phyloP scores from a whole-genome alignment of 2,888 invertebrate species.

The Xestia ashworthii region DNA sequence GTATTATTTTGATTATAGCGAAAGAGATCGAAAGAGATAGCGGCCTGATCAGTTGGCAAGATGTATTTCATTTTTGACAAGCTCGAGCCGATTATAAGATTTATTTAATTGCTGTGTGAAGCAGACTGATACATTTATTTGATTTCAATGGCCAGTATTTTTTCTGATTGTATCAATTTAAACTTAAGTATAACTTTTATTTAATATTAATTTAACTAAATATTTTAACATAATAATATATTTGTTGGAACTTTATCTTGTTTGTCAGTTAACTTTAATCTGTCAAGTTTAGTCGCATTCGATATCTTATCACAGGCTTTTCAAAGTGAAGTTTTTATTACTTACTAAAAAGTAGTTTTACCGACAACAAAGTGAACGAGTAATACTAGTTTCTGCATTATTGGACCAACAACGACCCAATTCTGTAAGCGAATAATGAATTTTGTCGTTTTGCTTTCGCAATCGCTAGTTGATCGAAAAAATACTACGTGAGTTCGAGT shows the following conservation, averaged over 20 bases:
- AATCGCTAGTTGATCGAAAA: conserved; percentile 63
- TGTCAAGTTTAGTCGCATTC: conserved; percentile 23
- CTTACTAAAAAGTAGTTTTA: conserved; percentile 37
- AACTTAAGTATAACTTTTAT: background rate
- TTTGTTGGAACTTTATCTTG: conserved; percentile 13
- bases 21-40: conserved; percentile 12
- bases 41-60: background rate
- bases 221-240: conserved; percentile 9
- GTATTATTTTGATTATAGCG: conserved; percentile 11
- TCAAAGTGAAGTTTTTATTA: conserved; percentile 50
- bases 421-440: conserved; percentile 68
- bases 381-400: conserved; percentile 72
- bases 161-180: background rate
- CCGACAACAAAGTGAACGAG: conserved; percentile 65
- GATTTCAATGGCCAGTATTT: conserved; percentile 13
- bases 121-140: background rate
- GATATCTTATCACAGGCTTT: conserved; percentile 44
- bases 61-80: conserved; percentile 1
- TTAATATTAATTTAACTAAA: background rate
- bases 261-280: conserved; percentile 25
- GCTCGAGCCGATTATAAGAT: background rate
- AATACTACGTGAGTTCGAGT: conserved; percentile 36
- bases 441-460: conserved; percentile 71
- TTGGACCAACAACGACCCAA: conserved; percentile 66
- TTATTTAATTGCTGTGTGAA: conserved; percentile 12